A percentile compares a stretch with the other conserved stretches of the same genome.
These are phyloP conservation scores for Sylvia borin DNA, from an alignment of 2,797 vertebrate species.

Conservation along the genomic window DNA sequence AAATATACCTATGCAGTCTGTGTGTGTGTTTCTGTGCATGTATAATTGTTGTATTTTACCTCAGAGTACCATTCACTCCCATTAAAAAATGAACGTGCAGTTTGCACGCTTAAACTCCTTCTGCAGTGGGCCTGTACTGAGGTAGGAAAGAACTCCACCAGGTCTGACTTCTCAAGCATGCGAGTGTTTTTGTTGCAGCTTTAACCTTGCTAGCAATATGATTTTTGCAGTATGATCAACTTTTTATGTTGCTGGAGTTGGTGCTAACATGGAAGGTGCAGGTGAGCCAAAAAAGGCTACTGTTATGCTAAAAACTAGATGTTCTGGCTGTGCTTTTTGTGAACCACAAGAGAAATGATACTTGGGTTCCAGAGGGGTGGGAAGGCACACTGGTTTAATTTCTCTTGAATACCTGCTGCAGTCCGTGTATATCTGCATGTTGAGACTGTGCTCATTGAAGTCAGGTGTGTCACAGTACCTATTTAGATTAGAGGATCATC, in stretches of 20 bases:
- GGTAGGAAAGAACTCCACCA: not conserved
- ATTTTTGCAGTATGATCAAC: not conserved
- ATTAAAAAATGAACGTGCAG: not conserved
- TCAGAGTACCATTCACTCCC: not conserved
- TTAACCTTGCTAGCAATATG: not conserved
- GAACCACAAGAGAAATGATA: not conserved
- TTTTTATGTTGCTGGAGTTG: not conserved
- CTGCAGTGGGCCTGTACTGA: not conserved
- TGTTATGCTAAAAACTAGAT: fast-evolving
- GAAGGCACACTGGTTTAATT: fast-evolving
- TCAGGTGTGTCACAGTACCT: not conserved
- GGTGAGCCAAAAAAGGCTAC: not conserved
- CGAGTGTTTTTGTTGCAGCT: not conserved
- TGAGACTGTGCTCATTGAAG: not conserved
- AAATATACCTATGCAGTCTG: not conserved
- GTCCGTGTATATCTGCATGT: not conserved
- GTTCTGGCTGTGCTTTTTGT: not conserved
- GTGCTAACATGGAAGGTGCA: not conserved
- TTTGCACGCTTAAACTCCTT: not conserved
- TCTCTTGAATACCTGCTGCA: not conserved
- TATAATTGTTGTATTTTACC: not conserved
- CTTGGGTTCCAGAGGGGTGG: not conserved
- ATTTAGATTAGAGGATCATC: not conserved
- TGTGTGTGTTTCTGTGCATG: not conserved
- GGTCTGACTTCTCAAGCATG: fast-evolving